Base-by-base conservation (phyloP, 2,888 invertebrate species). In the Limnephilus rhombicus region DNA sequence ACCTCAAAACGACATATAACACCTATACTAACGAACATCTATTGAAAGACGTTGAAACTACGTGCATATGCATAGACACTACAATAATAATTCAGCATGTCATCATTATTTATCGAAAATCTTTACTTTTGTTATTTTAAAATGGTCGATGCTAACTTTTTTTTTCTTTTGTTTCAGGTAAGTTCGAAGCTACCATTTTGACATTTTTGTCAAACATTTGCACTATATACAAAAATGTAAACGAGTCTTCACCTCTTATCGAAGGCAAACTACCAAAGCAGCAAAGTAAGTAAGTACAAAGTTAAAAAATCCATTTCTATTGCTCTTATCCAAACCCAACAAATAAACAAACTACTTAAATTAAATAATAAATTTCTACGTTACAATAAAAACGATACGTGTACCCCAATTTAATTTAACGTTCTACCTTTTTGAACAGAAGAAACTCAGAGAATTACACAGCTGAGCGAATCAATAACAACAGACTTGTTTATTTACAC, bases 401-500 rank as follows among this genome's bases (percentile, higher is more conserved):
- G 7, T 24, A 68, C 9, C 68, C 68, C 68, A 24, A 68, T 68
- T 68, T n/a, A 68, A 24, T 24, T 24, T 68, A 68, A 24, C 24
- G n/a, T 68, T 82, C 34, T 87, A 53, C 87, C 87, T 87, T 53
- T 53, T 53, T 53, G 9, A 13, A 12, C n/a, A 29, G 13, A n/a
- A 24, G 49, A 83, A 83, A 83, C 83, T 83, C 34, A 12, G 9
- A 3, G 83, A 34, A 41, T 83, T 83, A 83, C 83, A 83, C 83
- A 34, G 87, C 68, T 87, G 68, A 53, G 31, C 53, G 87, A 87
- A 87, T 87, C 49, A 68, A 87, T 87, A 53, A 87, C 34, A 87
- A 87, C 53, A 49, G 87, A 2, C 31, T 53, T 87, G 87, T 87
- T 87, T 87, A 87, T 87, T 87, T 87, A 87, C 68, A 87, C 29